These are phyloP conservation scores for Hemicrepidius hirtus DNA, from an alignment of 2,888 invertebrate genomes.

Conservation along the genomic window DNA sequence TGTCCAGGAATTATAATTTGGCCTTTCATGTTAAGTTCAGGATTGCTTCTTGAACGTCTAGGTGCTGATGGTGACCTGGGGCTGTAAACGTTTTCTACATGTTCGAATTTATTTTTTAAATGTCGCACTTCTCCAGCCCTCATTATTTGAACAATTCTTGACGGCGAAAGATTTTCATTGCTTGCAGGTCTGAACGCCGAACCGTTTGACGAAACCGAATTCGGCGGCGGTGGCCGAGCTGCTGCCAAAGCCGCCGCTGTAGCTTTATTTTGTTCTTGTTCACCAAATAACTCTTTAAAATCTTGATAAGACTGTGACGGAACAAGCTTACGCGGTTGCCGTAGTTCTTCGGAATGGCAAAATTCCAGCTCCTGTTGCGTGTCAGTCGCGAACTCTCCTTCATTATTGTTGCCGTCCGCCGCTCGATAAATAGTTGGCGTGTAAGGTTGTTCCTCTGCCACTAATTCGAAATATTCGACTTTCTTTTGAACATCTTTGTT, in stretches of 20 bases:
- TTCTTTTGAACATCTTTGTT: slow-evolving; percentile 81
- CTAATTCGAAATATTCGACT: slow-evolving; percentile 87
- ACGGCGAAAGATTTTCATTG: slow-evolving; percentile 9
- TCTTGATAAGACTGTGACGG: slow-evolving; percentile 83
- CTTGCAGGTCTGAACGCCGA: slow-evolving; percentile 27
- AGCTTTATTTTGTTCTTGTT: slow-evolving; percentile 77
- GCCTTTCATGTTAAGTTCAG: slow-evolving; percentile 80
- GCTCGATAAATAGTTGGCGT: slow-evolving; percentile 71
- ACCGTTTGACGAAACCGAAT: slow-evolving; percentile 7
- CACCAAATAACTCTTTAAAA: slow-evolving; percentile 88
- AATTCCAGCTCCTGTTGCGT: slow-evolving; percentile 55
- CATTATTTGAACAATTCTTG: slow-evolving; percentile 14
- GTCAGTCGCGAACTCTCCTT: slow-evolving; percentile 67
- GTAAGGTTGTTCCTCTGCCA: slow-evolving; percentile 74
- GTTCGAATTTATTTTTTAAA: slow-evolving; percentile 86
- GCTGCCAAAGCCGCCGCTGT: slow-evolving; percentile 63
- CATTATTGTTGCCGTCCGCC: slow-evolving; percentile 68
- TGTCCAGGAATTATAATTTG: slow-evolving; percentile 72
- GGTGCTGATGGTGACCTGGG: slow-evolving; percentile 64
- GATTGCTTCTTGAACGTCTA: slow-evolving; percentile 85
- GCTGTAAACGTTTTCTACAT: slow-evolving; percentile 74
- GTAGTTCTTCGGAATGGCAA: slow-evolving; percentile 59
- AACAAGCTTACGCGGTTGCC: slow-evolving; percentile 63
- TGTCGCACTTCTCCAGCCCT: slow-evolving; percentile 84
- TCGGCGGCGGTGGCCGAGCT: slow-evolving; percentile 20